Evolutionary conservation across 2,797 vertebrate genomes (phyloP).

Genomic region (Trachurus trachurus): DNA sequence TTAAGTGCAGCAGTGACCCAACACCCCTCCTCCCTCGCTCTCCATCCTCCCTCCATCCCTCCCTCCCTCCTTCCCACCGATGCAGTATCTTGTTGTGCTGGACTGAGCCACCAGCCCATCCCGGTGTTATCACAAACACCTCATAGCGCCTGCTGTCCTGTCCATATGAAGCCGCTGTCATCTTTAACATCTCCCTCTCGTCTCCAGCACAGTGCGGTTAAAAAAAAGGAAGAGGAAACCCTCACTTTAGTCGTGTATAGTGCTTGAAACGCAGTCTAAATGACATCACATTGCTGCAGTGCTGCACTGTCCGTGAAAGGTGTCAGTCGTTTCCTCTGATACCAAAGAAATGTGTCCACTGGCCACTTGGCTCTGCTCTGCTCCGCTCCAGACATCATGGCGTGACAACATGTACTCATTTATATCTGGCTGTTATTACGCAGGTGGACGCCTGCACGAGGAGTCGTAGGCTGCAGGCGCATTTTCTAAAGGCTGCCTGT

Average conservation of each 20-base stretch:
- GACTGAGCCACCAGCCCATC: conserved; percentile 67
- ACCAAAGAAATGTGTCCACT: conserved; percentile 32
- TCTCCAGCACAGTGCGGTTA: neutral
- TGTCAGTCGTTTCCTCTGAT: conserved; percentile 63
- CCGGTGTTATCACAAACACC: conserved; percentile 60
- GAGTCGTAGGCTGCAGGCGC: conserved; percentile 43
- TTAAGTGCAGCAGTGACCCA: conserved; percentile 63
- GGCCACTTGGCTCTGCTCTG: conserved; percentile 57
- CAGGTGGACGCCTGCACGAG: conserved; percentile 68
- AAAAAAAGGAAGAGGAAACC: neutral
- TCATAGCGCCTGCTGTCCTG: conserved; percentile 57
- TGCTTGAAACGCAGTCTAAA: conserved; percentile 52
- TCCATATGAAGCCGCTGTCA: conserved; percentile 19
- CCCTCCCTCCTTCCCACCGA: conserved; percentile 33
- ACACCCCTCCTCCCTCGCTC: neutral
- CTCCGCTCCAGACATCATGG: conserved; percentile 74
- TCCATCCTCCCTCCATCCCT: conserved; percentile 1
- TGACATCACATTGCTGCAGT: conserved; percentile 78
- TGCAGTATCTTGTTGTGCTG: conserved; percentile 69
- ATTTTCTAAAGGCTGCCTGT: conserved; percentile 41
- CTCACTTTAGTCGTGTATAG: conserved; percentile 2
- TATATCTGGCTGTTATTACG: conserved; percentile 53
- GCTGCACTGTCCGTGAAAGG: conserved; percentile 71
- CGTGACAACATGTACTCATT: conserved; percentile 66
- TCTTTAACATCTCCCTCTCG: conserved; percentile 10